Conservation (phyloP, 2,888 invertebrate genomes). For the Muscina levida region DNA sequence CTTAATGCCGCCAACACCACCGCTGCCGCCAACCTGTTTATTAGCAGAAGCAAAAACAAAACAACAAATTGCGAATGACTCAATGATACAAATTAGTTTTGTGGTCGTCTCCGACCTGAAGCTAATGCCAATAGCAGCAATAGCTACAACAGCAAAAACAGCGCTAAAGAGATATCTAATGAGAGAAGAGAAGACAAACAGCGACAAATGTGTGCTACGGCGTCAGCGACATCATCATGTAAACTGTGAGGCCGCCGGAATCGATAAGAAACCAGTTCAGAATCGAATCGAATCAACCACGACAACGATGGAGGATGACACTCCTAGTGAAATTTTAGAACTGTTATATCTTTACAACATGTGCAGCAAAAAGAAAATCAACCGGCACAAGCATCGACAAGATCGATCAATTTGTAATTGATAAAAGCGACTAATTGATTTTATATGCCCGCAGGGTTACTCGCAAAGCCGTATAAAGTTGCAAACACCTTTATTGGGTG, state of each 20-base stretch:
- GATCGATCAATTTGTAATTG: conserved; percentile 29
- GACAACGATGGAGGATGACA: conserved; percentile 17
- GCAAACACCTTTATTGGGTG: neutral
- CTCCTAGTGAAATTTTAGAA: conserved; percentile 50
- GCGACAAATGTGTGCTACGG: conserved; percentile 15
- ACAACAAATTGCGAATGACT: conserved; percentile 54
- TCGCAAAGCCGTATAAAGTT: neutral
- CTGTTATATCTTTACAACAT: conserved; percentile 21
- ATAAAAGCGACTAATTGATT: conserved; percentile 54
- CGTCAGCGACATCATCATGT: neutral
- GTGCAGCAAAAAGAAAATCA: neutral
- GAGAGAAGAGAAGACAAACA: conserved; percentile 27
- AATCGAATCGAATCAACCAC: neutral
- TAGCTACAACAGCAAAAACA: conserved; percentile 33
- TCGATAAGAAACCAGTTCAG: conserved; percentile 14
- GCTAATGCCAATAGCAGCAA: conserved; percentile 46
- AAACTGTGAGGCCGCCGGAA: neutral
- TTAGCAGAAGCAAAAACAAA: conserved; percentile 37
- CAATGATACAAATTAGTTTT: conserved; percentile 59
- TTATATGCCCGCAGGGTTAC: conserved; percentile 25
- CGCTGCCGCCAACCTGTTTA: conserved; percentile 55
- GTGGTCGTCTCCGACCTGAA: conserved; percentile 43
- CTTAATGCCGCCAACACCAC: conserved; percentile 37
- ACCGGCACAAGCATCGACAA: conserved; percentile 11
- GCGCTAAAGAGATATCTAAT: conserved; percentile 50